Percentiles rank a stretch among this genome's conserved stretches.
These are phyloP conservation scores for Lymantria monacha DNA, from an alignment of 2,888 invertebrate genomes.

Conservation along the genomic window DNA sequence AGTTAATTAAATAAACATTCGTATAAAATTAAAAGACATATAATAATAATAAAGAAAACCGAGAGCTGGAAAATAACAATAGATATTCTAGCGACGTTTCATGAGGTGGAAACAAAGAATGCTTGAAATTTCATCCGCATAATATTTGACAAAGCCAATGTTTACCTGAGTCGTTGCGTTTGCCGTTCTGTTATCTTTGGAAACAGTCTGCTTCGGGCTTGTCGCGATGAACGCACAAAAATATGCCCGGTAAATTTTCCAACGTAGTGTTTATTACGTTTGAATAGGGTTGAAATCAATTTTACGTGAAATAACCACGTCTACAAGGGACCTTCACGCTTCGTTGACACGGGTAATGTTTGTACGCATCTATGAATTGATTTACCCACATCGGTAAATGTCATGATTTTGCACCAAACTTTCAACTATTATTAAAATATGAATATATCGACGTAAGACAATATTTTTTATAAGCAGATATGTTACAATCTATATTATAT, in stretches of 20 bases:
- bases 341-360: conserved; percentile 70
- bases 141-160: conserved; percentile 70
- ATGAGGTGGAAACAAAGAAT: conserved; percentile 52
- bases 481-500: too few species aligned
- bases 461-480: too few species aligned
- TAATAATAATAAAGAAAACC: conserved; percentile 15
- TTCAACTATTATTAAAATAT: conserved; percentile 48
- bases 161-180: conserved; percentile 59
- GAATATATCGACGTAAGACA: conserved; percentile 42
- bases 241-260: conserved; percentile 40
- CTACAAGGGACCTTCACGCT: conserved; percentile 38
- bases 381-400: conserved; percentile 75
- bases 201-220: conserved; percentile 49
- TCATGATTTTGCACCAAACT: conserved; percentile 55
- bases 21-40: not conserved
- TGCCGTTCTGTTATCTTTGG: conserved; percentile 65
- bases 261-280: conserved; percentile 58
- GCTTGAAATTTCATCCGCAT: conserved; percentile 66
- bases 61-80: conserved; percentile 19
- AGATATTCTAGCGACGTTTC: conserved; percentile 24
- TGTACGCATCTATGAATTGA: conserved; percentile 63
- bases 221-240: conserved; percentile 48
- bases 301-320: conserved; percentile 60
- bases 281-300: conserved; percentile 65
- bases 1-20: too few species aligned